A percentile compares a stretch with the other conserved stretches of the same genome.
These are phyloP conservation scores for Uloborus plumipes DNA, from an alignment of 2,888 invertebrate genomes.

Conservation along the genomic window DNA sequence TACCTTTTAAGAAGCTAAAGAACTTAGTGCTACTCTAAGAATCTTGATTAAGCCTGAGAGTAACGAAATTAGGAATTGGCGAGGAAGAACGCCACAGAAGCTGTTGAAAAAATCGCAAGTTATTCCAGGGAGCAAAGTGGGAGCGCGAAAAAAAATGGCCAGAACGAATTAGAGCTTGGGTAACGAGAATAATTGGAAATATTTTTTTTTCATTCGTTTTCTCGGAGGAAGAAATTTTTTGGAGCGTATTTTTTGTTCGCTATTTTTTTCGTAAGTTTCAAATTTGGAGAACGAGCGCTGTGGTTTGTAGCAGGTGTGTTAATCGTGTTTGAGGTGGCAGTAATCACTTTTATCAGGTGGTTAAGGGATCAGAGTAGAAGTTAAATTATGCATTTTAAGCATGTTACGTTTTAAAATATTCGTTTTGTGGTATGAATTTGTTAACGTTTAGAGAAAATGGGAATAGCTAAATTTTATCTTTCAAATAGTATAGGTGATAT, in stretches of 20 bases:
- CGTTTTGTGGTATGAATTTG: no score
- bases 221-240: constrained; percentile 20
- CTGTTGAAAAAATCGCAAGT: constrained; percentile 45
- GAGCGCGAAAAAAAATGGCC: constrained; percentile 34
- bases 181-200: constrained; percentile 63
- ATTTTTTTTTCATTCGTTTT: constrained; percentile 43
- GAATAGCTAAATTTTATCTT: no score
- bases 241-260: constrained; percentile 7
- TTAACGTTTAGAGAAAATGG: no score
- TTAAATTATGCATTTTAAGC: no score
- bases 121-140: constrained; percentile 55
- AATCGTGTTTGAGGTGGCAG: constrained; percentile 47
- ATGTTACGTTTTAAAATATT: no score
- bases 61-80: constrained; percentile 57
- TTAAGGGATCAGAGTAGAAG: no score
- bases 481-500: no score
- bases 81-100: constrained; percentile 19
- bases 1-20: constrained; percentile 55
- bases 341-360: constrained; percentile 47
- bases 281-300: neutral
- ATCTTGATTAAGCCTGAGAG: constrained; percentile 61
- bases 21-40: constrained; percentile 56
- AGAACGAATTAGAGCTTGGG: constrained; percentile 56
- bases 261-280: constrained; percentile 51
- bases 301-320: constrained; percentile 7